phyloP scores from a whole-genome alignment of 2,113 vertebrate genomes.

The Peromyscus leucopus region DNA sequence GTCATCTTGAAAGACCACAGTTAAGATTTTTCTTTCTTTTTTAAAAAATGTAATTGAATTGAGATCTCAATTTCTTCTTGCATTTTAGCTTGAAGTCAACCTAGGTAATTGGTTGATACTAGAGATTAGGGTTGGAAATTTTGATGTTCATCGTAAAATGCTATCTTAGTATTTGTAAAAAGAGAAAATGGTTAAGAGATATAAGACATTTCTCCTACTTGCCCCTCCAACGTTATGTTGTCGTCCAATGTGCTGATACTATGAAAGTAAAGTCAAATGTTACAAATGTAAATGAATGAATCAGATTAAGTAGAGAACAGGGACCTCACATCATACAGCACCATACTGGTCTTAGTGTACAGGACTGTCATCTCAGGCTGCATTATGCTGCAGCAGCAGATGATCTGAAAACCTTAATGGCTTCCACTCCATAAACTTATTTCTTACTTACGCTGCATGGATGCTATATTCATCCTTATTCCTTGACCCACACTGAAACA shows the following conservation, averaged over 20 bases:
- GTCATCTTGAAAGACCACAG: neutral
- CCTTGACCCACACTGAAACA: neutral
- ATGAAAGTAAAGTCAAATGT: neutral
- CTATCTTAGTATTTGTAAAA: constrained; percentile 40
- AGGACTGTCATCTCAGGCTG: neutral
- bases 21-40: neutral
- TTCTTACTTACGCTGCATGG: neutral
- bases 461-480: neutral
- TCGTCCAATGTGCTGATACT: neutral
- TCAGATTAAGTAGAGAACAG: neutral
- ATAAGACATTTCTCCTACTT: constrained; percentile 27
- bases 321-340: no score
- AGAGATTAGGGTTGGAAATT: constrained; percentile 22
- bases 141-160: neutral
- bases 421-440: neutral
- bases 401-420: neutral
- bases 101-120: constrained; percentile 12
- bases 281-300: constrained; percentile 23
- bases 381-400: neutral
- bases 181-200: constrained; percentile 21
- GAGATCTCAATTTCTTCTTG: constrained; percentile 53
- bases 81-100: constrained; percentile 22
- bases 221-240: constrained; percentile 38
- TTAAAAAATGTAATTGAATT: neutral
- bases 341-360: neutral